A percentile compares a stretch with the other conserved stretches of the same genome.
These are phyloP conservation scores for Ceyx melanurus DNA, from an alignment of 2,113 vertebrate species.

Conservation along the genomic window DNA sequence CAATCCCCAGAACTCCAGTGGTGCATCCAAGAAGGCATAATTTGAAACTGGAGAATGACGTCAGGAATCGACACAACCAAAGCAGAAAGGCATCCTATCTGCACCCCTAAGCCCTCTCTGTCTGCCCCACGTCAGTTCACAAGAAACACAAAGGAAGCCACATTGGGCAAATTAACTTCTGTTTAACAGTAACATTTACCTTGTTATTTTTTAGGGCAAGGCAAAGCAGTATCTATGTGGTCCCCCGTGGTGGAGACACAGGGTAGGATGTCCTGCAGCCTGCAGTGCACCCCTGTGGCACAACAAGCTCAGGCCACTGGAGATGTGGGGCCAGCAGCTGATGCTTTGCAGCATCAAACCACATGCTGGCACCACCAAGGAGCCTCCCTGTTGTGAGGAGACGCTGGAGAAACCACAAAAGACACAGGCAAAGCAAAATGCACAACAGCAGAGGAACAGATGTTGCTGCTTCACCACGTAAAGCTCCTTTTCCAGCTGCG, in stretches of 20 bases:
- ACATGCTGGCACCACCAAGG: neutral
- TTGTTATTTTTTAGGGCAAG: neutral
- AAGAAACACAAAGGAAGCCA: neutral
- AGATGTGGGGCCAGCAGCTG: accelerated
- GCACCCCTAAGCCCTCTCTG: neutral
- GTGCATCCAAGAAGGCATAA: neutral
- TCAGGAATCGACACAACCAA: neutral
- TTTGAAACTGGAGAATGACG: neutral
- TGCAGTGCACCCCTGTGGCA: neutral
- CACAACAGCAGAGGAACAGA: neutral
- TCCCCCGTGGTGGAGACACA: neutral
- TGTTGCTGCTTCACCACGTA: accelerated
- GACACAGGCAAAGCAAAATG: neutral
- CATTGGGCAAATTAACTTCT: neutral
- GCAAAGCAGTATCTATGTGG: neutral
- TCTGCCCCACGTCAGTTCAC: neutral
- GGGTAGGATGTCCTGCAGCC: neutral
- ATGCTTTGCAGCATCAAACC: neutral
- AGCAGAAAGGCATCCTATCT: neutral
- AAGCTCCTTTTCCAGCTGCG: neutral
- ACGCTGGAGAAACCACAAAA: neutral
- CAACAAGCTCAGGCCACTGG: neutral
- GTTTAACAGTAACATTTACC: neutral
- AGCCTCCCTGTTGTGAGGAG: neutral
- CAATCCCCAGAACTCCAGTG: neutral